Evolutionary conservation across 2,113 vertebrate species (phyloP).

Genomic region (Bolborhynchus lineola): DNA sequence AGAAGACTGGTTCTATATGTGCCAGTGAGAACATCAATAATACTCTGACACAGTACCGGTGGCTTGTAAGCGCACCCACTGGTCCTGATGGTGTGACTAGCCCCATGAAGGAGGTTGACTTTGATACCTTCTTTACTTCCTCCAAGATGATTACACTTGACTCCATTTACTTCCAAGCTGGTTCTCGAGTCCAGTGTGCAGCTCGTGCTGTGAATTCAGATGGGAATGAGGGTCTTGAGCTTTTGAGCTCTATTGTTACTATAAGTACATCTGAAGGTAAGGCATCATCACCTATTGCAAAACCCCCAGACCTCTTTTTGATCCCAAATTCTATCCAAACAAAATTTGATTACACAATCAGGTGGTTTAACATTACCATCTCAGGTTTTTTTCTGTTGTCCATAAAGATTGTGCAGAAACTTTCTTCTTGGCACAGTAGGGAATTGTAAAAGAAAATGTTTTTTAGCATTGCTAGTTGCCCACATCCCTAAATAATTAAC

Average conservation of each 20-base stretch:
- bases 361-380: background rate
- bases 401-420: background rate
- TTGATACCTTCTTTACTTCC: constrained; percentile 94
- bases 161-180: constrained; percentile 93
- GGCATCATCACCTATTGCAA: background rate
- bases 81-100: constrained; percentile 88
- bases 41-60: constrained; percentile 88
- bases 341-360: background rate
- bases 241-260: constrained; percentile 84
- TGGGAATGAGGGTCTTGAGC: constrained; percentile 87
- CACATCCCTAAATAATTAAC: background rate
- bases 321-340: background rate
- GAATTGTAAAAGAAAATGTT: background rate
- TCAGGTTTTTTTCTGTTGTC: background rate
- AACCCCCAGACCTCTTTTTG: background rate
- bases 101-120: constrained; percentile 91
- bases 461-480: background rate
- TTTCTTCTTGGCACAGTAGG: background rate
- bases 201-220: constrained; percentile 88
- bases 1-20: constrained; percentile 91
- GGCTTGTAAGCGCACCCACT: constrained; percentile 88
- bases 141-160: constrained; percentile 92
- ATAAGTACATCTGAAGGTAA: constrained; percentile 87
- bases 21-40: constrained; percentile 90
- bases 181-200: constrained; percentile 89